These are phyloP conservation scores for Isurus oxyrinchus DNA, from an alignment of 2,113 vertebrate genomes.

Conservation along the genomic window DNA sequence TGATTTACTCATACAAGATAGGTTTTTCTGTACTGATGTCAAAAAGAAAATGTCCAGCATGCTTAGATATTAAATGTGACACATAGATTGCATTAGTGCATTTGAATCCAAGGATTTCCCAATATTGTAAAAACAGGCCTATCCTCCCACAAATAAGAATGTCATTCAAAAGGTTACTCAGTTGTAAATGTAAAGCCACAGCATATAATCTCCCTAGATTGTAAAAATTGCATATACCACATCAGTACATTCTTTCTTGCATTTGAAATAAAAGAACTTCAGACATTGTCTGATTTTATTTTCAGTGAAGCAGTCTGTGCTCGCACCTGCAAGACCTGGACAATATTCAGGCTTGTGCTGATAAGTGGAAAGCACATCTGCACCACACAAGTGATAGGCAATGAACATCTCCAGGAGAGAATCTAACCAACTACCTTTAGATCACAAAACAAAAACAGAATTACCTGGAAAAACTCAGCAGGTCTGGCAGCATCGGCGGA, in stretches of 20 bases:
- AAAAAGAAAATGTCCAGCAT: background rate
- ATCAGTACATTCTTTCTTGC: background rate
- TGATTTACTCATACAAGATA: background rate
- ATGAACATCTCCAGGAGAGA: too few species aligned
- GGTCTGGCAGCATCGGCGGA: too few species aligned
- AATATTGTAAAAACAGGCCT: background rate
- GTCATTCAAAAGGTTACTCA: background rate
- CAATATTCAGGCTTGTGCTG: too few species aligned
- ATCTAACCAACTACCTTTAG: too few species aligned
- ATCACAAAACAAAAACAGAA: too few species aligned
- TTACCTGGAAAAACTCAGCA: too few species aligned
- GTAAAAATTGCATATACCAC: background rate
- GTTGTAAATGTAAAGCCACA: background rate
- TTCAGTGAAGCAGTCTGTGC: too few species aligned
- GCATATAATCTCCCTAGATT: background rate
- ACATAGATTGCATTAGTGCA: background rate
- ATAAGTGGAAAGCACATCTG: too few species aligned
- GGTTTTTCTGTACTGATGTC: background rate
- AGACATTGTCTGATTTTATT: background rate
- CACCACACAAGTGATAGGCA: too few species aligned
- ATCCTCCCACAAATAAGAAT: background rate
- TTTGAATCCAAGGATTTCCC: background rate
- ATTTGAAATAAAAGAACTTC: background rate
- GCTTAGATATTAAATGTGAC: background rate
- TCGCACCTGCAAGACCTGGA: too few species aligned